phyloP scores from a whole-genome alignment of 2,113 vertebrate genomes.

The Asarcornis scutulata region DNA sequence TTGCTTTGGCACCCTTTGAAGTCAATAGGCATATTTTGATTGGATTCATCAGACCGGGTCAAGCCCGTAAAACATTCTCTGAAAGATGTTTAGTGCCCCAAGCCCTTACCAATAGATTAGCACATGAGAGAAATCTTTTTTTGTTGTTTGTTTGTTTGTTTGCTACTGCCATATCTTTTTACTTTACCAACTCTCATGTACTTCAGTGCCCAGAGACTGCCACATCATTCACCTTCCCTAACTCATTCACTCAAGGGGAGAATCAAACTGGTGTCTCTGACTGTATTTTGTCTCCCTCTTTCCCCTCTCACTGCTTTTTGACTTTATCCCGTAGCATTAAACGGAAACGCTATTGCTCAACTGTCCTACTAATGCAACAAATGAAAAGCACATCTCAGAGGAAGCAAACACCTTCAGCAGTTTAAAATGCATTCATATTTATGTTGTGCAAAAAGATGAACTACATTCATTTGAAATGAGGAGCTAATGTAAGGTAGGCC shows the following conservation, averaged over 20 bases:
- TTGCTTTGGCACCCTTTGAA: neutral
- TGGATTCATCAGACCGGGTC: neutral
- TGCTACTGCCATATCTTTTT: neutral
- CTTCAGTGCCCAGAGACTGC: neutral
- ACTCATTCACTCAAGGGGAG: neutral
- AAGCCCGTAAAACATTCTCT: neutral
- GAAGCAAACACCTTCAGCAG: neutral
- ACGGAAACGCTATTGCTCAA: neutral
- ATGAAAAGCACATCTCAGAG: slow-evolving; percentile 35
- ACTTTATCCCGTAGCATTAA: neutral
- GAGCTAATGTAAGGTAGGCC: neutral
- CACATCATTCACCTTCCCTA: neutral
- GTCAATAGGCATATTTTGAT: neutral
- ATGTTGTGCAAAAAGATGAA: neutral
- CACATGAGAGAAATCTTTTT: neutral
- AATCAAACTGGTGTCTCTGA: neutral
- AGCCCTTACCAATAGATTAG: neutral
- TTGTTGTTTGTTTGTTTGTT: too few relatives aligned
- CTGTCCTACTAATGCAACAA: neutral
- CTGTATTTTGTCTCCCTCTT: neutral
- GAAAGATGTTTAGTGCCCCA: neutral
- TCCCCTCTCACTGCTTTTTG: neutral
- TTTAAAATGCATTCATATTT: neutral
- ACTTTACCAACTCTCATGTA: neutral
- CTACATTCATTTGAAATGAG: neutral